A percentile compares a stretch with the other conserved stretches of the same genome.
phyloP scores from a whole-genome alignment of 1,140 invertebrate species.

The Spodoptera litura region DNA sequence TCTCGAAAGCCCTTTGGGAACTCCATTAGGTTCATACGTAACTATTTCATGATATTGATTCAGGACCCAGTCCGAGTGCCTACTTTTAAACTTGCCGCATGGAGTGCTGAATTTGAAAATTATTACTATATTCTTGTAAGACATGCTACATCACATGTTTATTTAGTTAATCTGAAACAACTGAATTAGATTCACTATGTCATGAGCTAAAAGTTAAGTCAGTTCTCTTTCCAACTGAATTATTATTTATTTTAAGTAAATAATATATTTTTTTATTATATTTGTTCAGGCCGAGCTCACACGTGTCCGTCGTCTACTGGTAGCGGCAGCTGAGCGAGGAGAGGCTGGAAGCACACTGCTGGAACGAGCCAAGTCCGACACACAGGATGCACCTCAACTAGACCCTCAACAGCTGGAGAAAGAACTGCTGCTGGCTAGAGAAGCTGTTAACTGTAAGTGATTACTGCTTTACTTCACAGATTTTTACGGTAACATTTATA shows the following conservation, averaged over 20 bases:
- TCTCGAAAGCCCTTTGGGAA: slow-evolving; percentile 44
- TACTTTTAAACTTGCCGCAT: no score
- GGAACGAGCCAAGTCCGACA: slow-evolving; percentile 85
- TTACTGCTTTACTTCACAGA: neutral
- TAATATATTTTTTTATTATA: no score
- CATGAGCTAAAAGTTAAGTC: no score
- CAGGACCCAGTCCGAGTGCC: no score
- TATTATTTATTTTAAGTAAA: no score
- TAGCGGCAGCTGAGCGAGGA: slow-evolving; percentile 87
- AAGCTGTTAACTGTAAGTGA: slow-evolving; percentile 84
- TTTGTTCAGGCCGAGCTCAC: slow-evolving; percentile 87
- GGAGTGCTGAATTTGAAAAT: no score
- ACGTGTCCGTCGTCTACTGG: slow-evolving; percentile 87
- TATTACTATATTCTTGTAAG: no score
- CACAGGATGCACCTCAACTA: slow-evolving; percentile 59
- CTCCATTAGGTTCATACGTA: slow-evolving; percentile 35
- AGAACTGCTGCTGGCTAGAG: slow-evolving; percentile 82
- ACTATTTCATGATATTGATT: slow-evolving; percentile 30
- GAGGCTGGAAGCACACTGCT: slow-evolving; percentile 86
- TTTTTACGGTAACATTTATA: neutral
- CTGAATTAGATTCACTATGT: no score
- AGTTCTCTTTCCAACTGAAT: no score
- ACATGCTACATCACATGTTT: no score
- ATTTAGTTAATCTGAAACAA: no score
- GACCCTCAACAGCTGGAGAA: slow-evolving; percentile 80